Evolutionary conservation across 1,140 invertebrate genomes (phyloP).

Genomic region (Calliphora vicina): DNA sequence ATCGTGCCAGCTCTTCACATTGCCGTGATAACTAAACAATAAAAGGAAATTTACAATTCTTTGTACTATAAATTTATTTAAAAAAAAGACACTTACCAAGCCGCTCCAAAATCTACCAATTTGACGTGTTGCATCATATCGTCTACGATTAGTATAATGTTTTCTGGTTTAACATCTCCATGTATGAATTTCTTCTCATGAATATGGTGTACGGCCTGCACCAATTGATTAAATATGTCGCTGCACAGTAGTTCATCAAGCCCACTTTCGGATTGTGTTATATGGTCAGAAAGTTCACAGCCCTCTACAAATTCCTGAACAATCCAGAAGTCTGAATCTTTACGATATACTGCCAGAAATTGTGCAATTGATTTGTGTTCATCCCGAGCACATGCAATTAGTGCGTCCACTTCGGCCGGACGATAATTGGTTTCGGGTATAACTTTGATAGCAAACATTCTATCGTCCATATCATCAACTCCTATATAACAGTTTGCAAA

Average conservation of each 20-base stretch:
- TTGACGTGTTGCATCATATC: conserved; percentile 74
- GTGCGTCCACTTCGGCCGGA: conserved; percentile 55
- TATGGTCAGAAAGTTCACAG: conserved; percentile 83
- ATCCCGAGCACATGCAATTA: conserved; percentile 52
- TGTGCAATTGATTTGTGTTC: conserved; percentile 46
- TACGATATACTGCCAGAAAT: conserved; percentile 84
- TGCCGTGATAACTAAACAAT: conserved; percentile 67
- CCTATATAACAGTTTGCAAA: conserved; percentile 57
- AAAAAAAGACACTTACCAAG: conserved; percentile 59
- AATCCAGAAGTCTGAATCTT: conserved; percentile 81
- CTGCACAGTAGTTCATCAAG: conserved; percentile 76
- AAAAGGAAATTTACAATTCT: background rate
- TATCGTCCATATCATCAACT: conserved; percentile 41
- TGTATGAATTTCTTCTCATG: conserved; percentile 84
- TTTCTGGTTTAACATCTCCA: conserved; percentile 90
- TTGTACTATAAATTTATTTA: background rate
- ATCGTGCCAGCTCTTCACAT: conserved; percentile 70
- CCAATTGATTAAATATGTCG: conserved; percentile 78
- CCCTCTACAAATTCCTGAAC: conserved; percentile 87
- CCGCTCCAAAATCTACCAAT: conserved; percentile 92
- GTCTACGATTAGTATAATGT: conserved; percentile 76
- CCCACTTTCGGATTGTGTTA: conserved; percentile 70
- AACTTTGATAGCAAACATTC: conserved; percentile 60
- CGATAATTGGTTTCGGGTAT: conserved; percentile 74
- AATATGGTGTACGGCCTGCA: conserved; percentile 81